Percentiles rank a stretch among this genome's conserved stretches.
phyloP scores from a whole-genome alignment of 2,888 invertebrate genomes.

The Megamerina dolium region DNA sequence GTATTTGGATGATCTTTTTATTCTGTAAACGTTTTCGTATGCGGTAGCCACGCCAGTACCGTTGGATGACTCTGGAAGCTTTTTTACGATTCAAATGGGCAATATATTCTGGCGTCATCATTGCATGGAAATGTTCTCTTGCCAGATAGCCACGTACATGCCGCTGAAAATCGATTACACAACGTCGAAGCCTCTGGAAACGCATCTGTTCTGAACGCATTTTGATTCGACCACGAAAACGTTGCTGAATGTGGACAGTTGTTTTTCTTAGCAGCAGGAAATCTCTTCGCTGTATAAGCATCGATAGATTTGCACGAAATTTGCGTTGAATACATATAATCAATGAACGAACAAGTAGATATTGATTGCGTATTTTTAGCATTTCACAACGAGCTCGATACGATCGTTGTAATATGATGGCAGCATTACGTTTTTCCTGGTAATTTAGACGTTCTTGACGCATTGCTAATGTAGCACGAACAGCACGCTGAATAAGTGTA shows the following conservation, averaged over 20 bases:
- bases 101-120: constrained; percentile 50
- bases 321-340: constrained; percentile 37
- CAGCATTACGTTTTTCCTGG: constrained; percentile 26
- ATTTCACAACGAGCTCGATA: constrained; percentile 31
- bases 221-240: constrained; percentile 47
- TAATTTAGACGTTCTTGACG: constrained; percentile 29
- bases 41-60: constrained; percentile 54
- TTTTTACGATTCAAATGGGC: constrained; percentile 48
- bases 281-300: constrained; percentile 25
- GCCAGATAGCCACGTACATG: constrained; percentile 52
- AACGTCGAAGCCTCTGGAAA: constrained; percentile 24
- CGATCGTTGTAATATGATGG: constrained; percentile 33
- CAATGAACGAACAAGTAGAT: constrained; percentile 33
- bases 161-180: constrained; percentile 29
- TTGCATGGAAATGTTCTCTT: constrained; percentile 50
- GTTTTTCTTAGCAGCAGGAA: constrained; percentile 28
- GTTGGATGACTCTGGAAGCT: constrained; percentile 62
- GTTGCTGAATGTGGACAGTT: constrained; percentile 38
- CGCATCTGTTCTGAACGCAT: constrained; percentile 44
- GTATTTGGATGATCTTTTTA: constrained; percentile 30
- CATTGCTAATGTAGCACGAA: constrained; percentile 43
- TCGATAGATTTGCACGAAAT: constrained; percentile 33
- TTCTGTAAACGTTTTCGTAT: constrained; percentile 37
- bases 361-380: constrained; percentile 32
- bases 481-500: constrained; percentile 46